Evolutionary conservation across 2,888 invertebrate genomes (phyloP).

Genomic region (Clunio marinus): DNA sequence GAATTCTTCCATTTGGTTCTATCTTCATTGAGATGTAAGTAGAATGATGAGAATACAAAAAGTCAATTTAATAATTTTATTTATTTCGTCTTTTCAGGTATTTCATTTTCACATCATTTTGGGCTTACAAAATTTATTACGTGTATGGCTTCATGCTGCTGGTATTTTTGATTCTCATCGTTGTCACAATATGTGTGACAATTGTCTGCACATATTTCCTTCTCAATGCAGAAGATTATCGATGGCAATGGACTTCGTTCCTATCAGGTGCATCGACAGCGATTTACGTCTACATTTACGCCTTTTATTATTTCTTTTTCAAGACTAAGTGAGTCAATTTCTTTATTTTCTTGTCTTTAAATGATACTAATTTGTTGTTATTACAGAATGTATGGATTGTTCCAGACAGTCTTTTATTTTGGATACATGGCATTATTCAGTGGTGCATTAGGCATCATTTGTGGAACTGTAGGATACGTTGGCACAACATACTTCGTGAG

Average conservation of each 20-base stretch:
- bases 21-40: slow-evolving; percentile 99
- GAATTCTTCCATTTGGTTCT: slow-evolving; percentile 96
- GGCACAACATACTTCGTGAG: slow-evolving; percentile 96
- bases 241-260: slow-evolving; percentile 99
- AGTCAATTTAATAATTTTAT: no score
- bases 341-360: background rate
- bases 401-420: slow-evolving; percentile 99
- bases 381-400: slow-evolving; percentile 88
- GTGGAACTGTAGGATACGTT: slow-evolving; percentile 92
- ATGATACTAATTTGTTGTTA: background rate
- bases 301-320: slow-evolving; percentile 98
- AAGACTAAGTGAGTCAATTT: slow-evolving; percentile 83
- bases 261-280: slow-evolving; percentile 95
- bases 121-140: slow-evolving; percentile 99
- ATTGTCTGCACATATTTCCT: slow-evolving; percentile 99
- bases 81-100: slow-evolving; percentile 60
- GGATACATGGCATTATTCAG: slow-evolving; percentile 99
- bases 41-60: no score
- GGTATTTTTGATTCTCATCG: slow-evolving; percentile 90
- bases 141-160: slow-evolving; percentile 99
- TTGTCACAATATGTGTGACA: slow-evolving; percentile 98
- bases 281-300: slow-evolving; percentile 95
- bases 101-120: slow-evolving; percentile 99
- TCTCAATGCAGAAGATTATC: slow-evolving; percentile 98
- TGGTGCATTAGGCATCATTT: slow-evolving; percentile 91